Conservation (phyloP, 2,113 vertebrate genomes). For the Cinclus cinclus region DNA sequence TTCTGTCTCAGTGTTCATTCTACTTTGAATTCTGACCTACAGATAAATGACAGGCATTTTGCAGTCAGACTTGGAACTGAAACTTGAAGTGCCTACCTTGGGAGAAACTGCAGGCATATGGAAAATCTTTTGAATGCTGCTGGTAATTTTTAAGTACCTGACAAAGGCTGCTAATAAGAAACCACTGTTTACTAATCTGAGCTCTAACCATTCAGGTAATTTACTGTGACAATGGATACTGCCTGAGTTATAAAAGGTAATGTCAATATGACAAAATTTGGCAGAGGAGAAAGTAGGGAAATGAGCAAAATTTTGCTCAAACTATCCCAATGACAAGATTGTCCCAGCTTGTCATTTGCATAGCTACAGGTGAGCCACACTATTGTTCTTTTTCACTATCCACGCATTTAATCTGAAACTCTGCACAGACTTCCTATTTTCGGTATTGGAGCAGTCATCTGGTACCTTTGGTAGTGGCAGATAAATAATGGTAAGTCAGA, state of each 20-base stretch:
- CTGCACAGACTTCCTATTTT: background rate
- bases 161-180: background rate
- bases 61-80: background rate
- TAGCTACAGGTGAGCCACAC: background rate
- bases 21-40: background rate
- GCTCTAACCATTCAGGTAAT: background rate
- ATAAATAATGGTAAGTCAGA: background rate
- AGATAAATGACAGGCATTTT: slow-evolving; percentile 14
- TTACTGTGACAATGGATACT: background rate
- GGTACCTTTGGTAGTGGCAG: background rate
- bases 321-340: background rate
- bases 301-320: background rate
- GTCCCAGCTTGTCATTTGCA: background rate
- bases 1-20: background rate
- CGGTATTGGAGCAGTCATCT: background rate
- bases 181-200: background rate
- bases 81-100: background rate
- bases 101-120: background rate
- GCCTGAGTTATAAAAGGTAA: background rate
- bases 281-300: background rate
- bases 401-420: background rate
- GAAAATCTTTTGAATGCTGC: background rate
- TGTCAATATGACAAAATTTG: background rate
- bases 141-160: background rate
- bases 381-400: background rate